Conservation (phyloP, 30 jellyfish, hydroid and myxozoan species). For the Mastigias papua region DNA sequence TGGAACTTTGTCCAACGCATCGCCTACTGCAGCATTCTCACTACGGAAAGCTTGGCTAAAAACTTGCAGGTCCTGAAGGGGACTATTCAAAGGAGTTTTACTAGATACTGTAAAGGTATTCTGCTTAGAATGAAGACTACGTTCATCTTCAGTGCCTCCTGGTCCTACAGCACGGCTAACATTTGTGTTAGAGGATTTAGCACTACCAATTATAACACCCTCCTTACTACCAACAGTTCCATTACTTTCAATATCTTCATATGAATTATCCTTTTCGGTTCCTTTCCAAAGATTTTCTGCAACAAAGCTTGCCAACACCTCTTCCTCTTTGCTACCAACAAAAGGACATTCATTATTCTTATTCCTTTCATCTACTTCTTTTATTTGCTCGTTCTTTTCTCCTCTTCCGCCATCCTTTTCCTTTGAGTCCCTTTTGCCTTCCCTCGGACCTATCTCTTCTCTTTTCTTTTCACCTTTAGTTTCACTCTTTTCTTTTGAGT, state of each 20-base stretch:
- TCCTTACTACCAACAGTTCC: neutral
- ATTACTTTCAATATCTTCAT: neutral
- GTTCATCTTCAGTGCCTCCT: too few relatives aligned
- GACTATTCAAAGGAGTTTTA: neutral
- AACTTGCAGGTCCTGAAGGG: neutral
- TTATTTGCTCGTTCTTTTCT: neutral
- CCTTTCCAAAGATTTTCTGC: conserved; percentile 30
- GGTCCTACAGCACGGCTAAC: too few relatives aligned
- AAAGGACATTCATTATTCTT: conserved; percentile 28
- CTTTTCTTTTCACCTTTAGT: conserved; percentile 5
- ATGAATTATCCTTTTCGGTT: neutral
- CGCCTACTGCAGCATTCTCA: neutral
- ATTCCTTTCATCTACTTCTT: neutral
- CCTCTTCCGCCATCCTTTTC: neutral
- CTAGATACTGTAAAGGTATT: neutral
- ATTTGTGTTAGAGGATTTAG: too few relatives aligned
- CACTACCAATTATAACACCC: neutral
- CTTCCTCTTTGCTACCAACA: conserved; percentile 64
- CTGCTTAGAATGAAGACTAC: too few relatives aligned
- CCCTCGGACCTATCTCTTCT: neutral
- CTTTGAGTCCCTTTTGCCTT: neutral
- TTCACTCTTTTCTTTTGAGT: neutral
- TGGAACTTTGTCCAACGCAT: neutral
- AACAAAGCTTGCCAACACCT: conserved; percentile 39
- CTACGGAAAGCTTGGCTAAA: neutral